Evolutionary conservation across 1,140 invertebrate species (phyloP).

Genomic region (Philopotamus ludificatus): DNA sequence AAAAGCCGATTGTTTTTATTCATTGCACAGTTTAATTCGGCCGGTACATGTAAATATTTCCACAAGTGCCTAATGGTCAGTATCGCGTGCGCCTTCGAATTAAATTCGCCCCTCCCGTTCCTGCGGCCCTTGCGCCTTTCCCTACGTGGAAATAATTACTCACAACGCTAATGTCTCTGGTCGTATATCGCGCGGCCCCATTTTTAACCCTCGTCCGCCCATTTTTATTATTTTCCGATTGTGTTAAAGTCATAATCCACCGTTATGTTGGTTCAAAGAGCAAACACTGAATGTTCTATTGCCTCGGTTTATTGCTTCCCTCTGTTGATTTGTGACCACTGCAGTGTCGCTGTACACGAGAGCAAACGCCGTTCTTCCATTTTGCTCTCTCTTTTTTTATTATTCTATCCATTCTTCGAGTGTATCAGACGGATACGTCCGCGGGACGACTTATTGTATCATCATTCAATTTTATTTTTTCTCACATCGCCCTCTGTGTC

Average conservation of each 20-base stretch:
- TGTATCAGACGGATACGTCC: too few relatives aligned
- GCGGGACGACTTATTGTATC: too few relatives aligned
- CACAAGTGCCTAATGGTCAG: not conserved
- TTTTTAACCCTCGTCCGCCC: not conserved
- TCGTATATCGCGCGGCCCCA: not conserved
- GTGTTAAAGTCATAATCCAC: slow-evolving; percentile 19
- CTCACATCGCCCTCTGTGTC: too few relatives aligned
- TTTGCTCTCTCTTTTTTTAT: not conserved
- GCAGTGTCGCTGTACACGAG: slow-evolving; percentile 20
- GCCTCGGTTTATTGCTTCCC: slow-evolving; percentile 33
- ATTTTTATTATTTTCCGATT: slow-evolving; percentile 13
- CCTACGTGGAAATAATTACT: not conserved
- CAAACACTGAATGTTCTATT: slow-evolving; percentile 28
- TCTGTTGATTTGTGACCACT: slow-evolving; percentile 35
- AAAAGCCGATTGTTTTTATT: too few relatives aligned
- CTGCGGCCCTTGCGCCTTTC: not conserved
- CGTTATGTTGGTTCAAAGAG: slow-evolving; percentile 8
- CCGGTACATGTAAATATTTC: too few relatives aligned
- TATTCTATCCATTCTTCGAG: too few relatives aligned
- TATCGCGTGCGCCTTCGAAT: not conserved
- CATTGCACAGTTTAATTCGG: too few relatives aligned
- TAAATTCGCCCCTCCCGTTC: not conserved
- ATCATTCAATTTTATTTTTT: too few relatives aligned
- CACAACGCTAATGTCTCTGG: not conserved
- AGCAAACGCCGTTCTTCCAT: not conserved